Evolutionary conservation across 2,113 vertebrate genomes (phyloP).

Genomic region (Pseudopodoces humilis): DNA sequence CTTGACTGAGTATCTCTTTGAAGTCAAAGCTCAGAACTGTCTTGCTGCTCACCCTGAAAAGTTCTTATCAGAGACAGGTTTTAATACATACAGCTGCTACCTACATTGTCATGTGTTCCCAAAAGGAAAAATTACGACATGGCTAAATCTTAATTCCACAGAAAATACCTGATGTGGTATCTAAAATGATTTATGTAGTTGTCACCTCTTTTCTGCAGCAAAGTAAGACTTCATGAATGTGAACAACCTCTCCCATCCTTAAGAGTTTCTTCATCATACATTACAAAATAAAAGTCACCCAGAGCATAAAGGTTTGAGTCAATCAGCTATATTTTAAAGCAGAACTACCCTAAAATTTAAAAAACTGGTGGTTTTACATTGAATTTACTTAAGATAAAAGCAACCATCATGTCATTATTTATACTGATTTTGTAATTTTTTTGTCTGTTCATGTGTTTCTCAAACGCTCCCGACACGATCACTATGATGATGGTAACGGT

Average conservation of each 20-base stretch:
- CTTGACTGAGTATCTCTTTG: background rate
- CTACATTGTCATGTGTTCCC: background rate
- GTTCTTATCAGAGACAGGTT: background rate
- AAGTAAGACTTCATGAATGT: background rate
- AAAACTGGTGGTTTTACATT: background rate
- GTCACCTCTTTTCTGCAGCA: background rate
- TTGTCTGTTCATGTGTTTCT: background rate
- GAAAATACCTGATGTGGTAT: background rate
- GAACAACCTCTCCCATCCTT: background rate
- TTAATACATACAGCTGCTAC: background rate
- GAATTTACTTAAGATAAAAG: background rate
- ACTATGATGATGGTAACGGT: background rate
- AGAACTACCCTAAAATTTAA: background rate
- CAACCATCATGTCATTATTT: background rate
- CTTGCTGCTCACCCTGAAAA: background rate
- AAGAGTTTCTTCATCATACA: background rate
- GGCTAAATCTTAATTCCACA: background rate
- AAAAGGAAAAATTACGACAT: background rate
- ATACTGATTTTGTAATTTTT: background rate
- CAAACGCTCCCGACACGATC: background rate
- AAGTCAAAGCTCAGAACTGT: background rate
- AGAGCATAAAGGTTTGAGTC: background rate
- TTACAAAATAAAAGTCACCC: background rate
- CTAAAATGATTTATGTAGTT: background rate
- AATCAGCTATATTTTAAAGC: background rate